Conservation (phyloP, 2,113 vertebrate species). For the Labrus mixtus region DNA sequence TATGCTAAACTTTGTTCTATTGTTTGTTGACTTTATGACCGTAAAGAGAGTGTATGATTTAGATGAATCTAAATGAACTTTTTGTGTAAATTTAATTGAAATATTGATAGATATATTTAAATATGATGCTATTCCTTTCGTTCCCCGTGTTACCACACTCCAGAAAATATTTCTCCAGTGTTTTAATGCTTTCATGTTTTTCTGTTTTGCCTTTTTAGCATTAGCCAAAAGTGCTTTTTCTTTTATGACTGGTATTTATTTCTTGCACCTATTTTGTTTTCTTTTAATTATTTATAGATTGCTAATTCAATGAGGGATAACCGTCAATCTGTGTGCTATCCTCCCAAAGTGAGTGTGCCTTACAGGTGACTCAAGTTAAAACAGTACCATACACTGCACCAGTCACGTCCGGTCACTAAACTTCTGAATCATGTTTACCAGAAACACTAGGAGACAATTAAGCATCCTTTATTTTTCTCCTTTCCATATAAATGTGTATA, state of each 20-base stretch:
- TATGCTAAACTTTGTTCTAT: conserved; percentile 4
- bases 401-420: conserved; percentile 26
- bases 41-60: conserved; percentile 16
- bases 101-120: neutral
- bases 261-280: neutral
- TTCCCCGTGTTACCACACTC: conserved; percentile 4
- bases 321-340: conserved; percentile 16
- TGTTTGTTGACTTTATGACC: conserved; percentile 8
- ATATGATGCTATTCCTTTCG: neutral
- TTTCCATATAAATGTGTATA: conserved; percentile 69
- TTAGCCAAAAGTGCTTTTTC: conserved; percentile 71
- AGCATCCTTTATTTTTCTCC: conserved; percentile 49
- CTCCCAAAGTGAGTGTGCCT: conserved; percentile 61
- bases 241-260: conserved; percentile 26
- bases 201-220: conserved; percentile 59
- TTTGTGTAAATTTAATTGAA: conserved; percentile 28
- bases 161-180: conserved; percentile 9
- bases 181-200: conserved; percentile 22
- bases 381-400: conserved; percentile 10
- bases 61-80: conserved; percentile 26
- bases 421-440: conserved; percentile 46
- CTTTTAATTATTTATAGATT: neutral
- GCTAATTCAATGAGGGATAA: conserved; percentile 11
- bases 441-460: conserved; percentile 27
- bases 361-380: conserved; percentile 48